Evolutionary conservation across 1,140 invertebrate genomes (phyloP).

Genomic region (Drosophila varians): DNA sequence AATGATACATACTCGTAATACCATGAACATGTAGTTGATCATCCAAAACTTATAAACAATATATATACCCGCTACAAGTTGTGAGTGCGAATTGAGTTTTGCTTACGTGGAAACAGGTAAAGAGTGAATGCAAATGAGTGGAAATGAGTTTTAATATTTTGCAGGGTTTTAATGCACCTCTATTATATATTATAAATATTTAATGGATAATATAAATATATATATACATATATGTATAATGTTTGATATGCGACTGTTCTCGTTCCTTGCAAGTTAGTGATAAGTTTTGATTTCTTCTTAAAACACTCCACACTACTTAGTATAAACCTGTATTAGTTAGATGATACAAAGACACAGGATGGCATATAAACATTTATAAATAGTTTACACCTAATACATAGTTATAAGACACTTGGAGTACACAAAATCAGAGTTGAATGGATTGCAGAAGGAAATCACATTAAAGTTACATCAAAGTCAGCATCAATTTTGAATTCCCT

Average conservation of each 20-base stretch:
- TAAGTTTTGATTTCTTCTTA: conserved; percentile 15
- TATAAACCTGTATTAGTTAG: conserved; percentile 2
- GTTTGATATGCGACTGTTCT: conserved; percentile 62
- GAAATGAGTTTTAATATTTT: conserved; percentile 21
- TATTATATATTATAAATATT: conserved; percentile 20
- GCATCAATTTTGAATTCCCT: background rate
- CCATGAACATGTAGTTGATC: conserved; percentile 56
- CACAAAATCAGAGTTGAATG: conserved; percentile 1
- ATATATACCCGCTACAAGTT: conserved; percentile 8
- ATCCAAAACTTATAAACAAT: conserved; percentile 44
- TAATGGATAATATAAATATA: conserved; percentile 21
- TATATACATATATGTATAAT: conserved; percentile 47
- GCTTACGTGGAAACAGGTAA: conserved; percentile 54
- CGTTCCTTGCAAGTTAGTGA: conserved; percentile 58
- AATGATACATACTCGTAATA: conserved; percentile 37
- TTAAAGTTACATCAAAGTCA: background rate
- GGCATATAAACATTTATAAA: conserved; percentile 28
- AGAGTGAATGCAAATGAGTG: conserved; percentile 11
- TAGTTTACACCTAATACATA: conserved; percentile 24
- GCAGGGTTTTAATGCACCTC: conserved; percentile 31
- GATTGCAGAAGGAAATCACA: conserved; percentile 15
- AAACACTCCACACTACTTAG: conserved; percentile 6
- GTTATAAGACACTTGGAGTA: conserved; percentile 37
- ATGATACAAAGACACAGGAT: conserved; percentile 26
- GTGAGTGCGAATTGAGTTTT: conserved; percentile 41